phyloP scores from a whole-genome alignment of 2,797 vertebrate genomes.

The Caiman crocodilus region DNA sequence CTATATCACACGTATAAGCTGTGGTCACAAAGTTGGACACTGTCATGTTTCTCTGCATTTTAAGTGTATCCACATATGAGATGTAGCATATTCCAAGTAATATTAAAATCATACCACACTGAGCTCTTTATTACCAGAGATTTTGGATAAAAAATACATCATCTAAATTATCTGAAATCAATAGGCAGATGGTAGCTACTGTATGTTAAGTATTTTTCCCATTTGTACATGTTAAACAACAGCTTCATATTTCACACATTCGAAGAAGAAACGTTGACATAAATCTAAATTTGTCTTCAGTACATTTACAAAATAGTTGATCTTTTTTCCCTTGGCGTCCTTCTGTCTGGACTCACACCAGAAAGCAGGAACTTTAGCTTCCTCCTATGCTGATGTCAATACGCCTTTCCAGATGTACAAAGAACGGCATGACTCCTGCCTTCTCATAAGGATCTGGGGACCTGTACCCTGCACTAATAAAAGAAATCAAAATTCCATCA shows the following conservation, averaged over 20 bases:
- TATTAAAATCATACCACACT: conserved; percentile 64
- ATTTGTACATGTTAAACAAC: conserved; percentile 62
- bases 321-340: neutral
- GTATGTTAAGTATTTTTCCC: conserved; percentile 19
- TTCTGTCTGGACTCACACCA: neutral
- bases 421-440: neutral
- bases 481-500: fast-evolving
- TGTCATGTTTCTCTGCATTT: neutral
- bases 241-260: conserved; percentile 66
- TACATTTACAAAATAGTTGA: conserved; percentile 66
- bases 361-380: conserved; percentile 12
- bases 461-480: neutral
- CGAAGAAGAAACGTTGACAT: conserved; percentile 62
- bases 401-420: neutral
- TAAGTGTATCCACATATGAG: neutral
- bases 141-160: conserved; percentile 53
- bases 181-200: conserved; percentile 67
- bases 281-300: conserved; percentile 64
- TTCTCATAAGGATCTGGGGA: neutral
- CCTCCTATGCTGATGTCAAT: neutral
- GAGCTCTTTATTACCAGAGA: conserved; percentile 75
- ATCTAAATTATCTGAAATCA: conserved; percentile 63
- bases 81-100: conserved; percentile 20
- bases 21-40: neutral
- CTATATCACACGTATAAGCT: neutral